These are phyloP conservation scores for Rhadina sibilatrix DNA, from an alignment of 2,113 vertebrate genomes.

Conservation along the genomic window DNA sequence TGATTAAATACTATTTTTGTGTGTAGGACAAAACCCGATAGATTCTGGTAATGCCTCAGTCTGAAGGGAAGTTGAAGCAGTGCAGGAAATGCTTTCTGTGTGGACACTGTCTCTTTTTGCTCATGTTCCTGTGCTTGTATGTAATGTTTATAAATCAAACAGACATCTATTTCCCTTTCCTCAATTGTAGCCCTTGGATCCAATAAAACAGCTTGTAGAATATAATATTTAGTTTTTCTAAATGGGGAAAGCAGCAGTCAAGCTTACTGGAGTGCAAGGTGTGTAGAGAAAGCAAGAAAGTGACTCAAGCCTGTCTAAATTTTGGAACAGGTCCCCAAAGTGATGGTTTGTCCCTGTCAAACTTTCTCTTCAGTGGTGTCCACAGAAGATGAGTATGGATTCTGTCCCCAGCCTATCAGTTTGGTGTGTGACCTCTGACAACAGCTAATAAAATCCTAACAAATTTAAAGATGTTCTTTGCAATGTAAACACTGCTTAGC, in stretches of 20 bases:
- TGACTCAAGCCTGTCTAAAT: neutral
- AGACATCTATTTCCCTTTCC: neutral
- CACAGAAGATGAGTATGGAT: neutral
- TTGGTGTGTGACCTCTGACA: neutral
- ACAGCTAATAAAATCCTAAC: neutral
- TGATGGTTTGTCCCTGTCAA: neutral
- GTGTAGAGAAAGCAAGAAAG: neutral
- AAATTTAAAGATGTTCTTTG: neutral
- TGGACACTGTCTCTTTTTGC: neutral
- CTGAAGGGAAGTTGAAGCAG: neutral
- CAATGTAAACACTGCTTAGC: neutral
- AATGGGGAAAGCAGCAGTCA: neutral
- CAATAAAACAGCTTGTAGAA: neutral
- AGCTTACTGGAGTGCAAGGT: neutral
- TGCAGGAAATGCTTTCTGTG: neutral
- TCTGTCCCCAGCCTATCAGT: neutral
- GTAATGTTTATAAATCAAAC: neutral
- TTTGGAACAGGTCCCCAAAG: neutral
- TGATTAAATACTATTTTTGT: neutral
- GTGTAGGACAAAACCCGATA: neutral
- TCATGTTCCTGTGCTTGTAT: neutral
- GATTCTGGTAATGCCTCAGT: neutral
- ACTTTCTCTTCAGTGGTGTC: neutral
- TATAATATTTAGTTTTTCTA: neutral
- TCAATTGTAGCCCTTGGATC: neutral